Evolutionary conservation across 2,888 invertebrate species (phyloP), one percentile per base, ranked within the genome.

Genomic region (Melipona beecheii): DNA sequence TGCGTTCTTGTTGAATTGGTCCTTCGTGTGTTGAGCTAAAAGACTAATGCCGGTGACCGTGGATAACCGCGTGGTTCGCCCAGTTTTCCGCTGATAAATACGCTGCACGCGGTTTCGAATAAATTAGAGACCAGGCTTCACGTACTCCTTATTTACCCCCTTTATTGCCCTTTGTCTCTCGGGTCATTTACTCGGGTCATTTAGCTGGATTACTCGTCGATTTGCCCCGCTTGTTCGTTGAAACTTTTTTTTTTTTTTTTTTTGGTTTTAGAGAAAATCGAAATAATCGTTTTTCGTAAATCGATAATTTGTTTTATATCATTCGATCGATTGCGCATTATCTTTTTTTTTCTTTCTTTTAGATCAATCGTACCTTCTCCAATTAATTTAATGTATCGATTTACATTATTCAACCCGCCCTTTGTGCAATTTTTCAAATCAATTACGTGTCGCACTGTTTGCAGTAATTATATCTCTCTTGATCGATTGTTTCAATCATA

Each of bases 1-100:
- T 79, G 74, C 78, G 79, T 71, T 79, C 70, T 74, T 72, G 75
- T 74, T 76, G 54, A 62, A 73, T 50, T 75, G 60, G 62, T 56
- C 74, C 73, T 71, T 60, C 70, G 17, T 50, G 50, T 24, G 50
- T 64, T 69, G 15, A 17, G 36, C 50, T 19, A 11, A 64, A 65
- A 74, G 64, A 74, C 74, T 43, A 36, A 74, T 74, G 52, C n/a
- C 50, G 2, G 4, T 19, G 62, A 15, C 64, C 24, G n/a, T 19
- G 15, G 17, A 21, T 52, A 24, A 76, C 19, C 36, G 62, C 60
- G 21, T 54, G 56, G n/a, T n/a, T 43, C 36, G 24, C 5, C 31
- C 1, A 31, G 15, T 75, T 49, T 49, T 21, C 24, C 43, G 43
- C 21, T 5, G 36, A 65, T 24, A 36, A 74, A 74, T 74, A 31